Base-by-base conservation (phyloP, 2,113 vertebrate genomes). In the Nerophis ophidion region DNA sequence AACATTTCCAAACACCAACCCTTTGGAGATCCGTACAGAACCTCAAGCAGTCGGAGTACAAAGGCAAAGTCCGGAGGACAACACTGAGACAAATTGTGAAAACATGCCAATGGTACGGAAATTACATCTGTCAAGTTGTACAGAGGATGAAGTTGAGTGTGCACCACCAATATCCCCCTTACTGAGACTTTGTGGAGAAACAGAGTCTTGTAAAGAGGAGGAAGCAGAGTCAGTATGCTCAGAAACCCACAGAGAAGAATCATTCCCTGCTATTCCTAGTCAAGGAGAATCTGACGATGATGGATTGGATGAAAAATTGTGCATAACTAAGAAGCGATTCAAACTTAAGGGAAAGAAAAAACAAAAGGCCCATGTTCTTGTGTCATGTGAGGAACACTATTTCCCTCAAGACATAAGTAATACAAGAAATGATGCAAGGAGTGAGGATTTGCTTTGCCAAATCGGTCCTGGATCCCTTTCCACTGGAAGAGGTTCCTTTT, bases 281-380 rank as follows among this genome's bases (percentile, higher is more conserved):
- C 88, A 89, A 59, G 80, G 83, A 10, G 89, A 91, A 61, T 86
- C 84, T 36, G 86, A 87, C 36, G 80, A 65, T 6, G 82, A 88
- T 54, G 85, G 87, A 65, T 74, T 63, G 53, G 71, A 72, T 15
- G 50, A 57, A 3, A 73, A 59, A 59, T 61, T 63, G 52, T 72
- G 47, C 45, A 61, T 50, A 70, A 65, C 49, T 51, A 79, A 63
- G 52, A 84, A 49, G 40, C 53, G 56, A 7, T 65, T 60, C 12
- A 61, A 56, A 6, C 40, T 78, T 14, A 87, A 81, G 64, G 65
- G 71, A 7, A 67, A 73, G 42, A 76, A 60, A 54, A 89, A 81
- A 55, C 67, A 73, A 47, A 81, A 82, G 48, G 63, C 75, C 6
- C 44, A 83, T 26, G 77, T 84, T 12, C 47, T 87, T 55, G 74